Conservation (phyloP, 2,797 vertebrate genomes). For the Yasuhikotakia modesta region DNA sequence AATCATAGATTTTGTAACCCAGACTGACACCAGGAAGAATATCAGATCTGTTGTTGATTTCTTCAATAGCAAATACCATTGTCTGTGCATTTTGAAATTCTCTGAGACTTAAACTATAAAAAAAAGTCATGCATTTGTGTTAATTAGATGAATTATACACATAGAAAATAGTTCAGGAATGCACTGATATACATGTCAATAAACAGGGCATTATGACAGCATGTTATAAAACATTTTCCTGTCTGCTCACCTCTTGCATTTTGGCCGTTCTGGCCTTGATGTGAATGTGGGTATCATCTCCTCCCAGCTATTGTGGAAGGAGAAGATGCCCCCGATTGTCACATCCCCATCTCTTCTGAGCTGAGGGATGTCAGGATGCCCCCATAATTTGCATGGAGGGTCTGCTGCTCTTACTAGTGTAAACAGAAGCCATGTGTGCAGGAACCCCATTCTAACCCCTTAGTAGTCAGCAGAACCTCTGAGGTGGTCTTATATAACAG, state of each 20-base stretch:
- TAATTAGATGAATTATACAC: background rate
- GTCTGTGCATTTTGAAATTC: slow-evolving; percentile 66
- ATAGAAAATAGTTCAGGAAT: background rate
- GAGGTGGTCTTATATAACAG: slow-evolving; percentile 45
- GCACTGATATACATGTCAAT: background rate
- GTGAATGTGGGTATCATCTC: slow-evolving; percentile 51
- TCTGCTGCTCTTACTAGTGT: slow-evolving; percentile 52
- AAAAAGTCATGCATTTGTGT: background rate
- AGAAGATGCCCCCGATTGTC: slow-evolving; percentile 65
- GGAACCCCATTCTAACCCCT: slow-evolving; percentile 49
- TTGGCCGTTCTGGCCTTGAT: slow-evolving; percentile 53
- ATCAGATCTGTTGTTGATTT: slow-evolving; percentile 63
- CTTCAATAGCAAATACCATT: slow-evolving; percentile 66
- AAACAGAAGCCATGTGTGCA: slow-evolving; percentile 57
- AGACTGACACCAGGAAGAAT: slow-evolving; percentile 60
- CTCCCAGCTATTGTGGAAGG: slow-evolving; percentile 65
- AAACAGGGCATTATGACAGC: background rate
- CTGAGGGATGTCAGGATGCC: slow-evolving; percentile 51
- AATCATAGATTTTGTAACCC: slow-evolving; percentile 66
- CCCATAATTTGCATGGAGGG: slow-evolving; percentile 54
- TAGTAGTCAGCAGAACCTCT: slow-evolving; percentile 1
- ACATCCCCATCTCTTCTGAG: slow-evolving; percentile 61
- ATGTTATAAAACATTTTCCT: background rate
- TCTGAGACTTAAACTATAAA: slow-evolving; percentile 59
- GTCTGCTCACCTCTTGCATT: slow-evolving; percentile 62